phyloP scores from a whole-genome alignment of 2,797 vertebrate genomes.

The Cygnus olor region DNA sequence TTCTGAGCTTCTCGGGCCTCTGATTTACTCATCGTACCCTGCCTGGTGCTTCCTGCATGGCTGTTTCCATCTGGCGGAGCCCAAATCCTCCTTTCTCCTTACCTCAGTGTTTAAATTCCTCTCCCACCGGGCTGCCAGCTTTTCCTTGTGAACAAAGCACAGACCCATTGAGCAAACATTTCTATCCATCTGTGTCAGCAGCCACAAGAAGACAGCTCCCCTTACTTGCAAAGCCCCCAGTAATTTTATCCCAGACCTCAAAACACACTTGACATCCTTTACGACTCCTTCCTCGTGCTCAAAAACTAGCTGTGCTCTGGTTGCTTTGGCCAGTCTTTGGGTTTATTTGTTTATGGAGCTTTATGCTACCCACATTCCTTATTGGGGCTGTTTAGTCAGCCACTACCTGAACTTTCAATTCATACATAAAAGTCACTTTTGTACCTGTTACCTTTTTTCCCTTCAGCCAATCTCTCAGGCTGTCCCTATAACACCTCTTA shows the following conservation, averaged over 20 bases:
- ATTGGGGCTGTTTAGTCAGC: not conserved
- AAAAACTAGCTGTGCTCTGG: not conserved
- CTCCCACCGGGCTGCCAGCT: conserved; percentile 14
- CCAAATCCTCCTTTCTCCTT: conserved; percentile 30
- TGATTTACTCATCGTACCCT: not conserved
- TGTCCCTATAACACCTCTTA: not conserved
- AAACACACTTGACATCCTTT: not conserved
- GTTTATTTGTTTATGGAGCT: not conserved
- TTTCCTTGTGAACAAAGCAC: conserved; percentile 12
- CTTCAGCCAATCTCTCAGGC: not conserved
- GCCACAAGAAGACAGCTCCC: not conserved
- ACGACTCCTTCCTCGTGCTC: not conserved
- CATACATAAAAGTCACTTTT: not conserved
- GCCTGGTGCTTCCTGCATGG: fast-evolving
- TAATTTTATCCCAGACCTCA: not conserved
- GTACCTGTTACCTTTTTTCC: not conserved
- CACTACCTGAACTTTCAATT: not conserved
- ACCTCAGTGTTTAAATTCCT: conserved; percentile 29
- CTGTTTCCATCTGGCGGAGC: not conserved
- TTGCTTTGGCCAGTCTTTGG: not conserved
- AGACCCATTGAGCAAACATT: not conserved
- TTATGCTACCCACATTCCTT: not conserved
- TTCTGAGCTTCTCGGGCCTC: not conserved
- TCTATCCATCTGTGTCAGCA: not conserved
- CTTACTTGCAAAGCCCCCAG: not conserved